phyloP scores from a whole-genome alignment of 92 coral and sea anemone genomes.

The Porites lobata region DNA sequence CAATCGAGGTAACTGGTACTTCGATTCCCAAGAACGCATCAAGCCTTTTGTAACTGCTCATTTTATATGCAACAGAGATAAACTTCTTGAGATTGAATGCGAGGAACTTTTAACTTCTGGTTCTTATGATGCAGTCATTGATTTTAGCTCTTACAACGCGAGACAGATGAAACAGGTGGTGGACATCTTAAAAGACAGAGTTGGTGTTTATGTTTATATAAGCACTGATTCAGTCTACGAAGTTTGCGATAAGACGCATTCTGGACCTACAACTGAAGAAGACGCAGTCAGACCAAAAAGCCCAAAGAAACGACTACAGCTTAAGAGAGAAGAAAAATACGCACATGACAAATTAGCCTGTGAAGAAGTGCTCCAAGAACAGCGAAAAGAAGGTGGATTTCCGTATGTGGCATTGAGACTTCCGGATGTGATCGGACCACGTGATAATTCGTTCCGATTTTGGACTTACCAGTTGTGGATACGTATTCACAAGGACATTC shows the following conservation, averaged over 20 bases:
- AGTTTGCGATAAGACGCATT: conserved; percentile 90
- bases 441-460: conserved; percentile 94
- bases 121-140: conserved; percentile 91
- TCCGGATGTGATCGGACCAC: conserved; percentile 98
- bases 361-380: conserved; percentile 84
- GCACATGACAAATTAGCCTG: conserved; percentile 96
- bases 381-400: conserved; percentile 89
- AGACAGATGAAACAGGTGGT: conserved; percentile 85
- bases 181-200: conserved; percentile 72
- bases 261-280: conserved; percentile 78
- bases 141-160: conserved; percentile 90
- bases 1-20: conserved; percentile 96
- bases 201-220: conserved; percentile 92
- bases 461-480: conserved; percentile 99
- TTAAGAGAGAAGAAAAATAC: conserved; percentile 82
- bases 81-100: conserved; percentile 86
- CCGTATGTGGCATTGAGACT: conserved; percentile 89
- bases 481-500: conserved; percentile 80
- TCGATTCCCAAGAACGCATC: conserved; percentile 90
- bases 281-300: conserved; percentile 93
- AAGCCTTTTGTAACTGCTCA: conserved; percentile 79
- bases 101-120: conserved; percentile 79
- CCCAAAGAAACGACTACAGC: conserved; percentile 72
- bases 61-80: conserved; percentile 90
- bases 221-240: conserved; percentile 95